Conservation (phyloP, 2,797 vertebrate species). For the Huso huso region DNA sequence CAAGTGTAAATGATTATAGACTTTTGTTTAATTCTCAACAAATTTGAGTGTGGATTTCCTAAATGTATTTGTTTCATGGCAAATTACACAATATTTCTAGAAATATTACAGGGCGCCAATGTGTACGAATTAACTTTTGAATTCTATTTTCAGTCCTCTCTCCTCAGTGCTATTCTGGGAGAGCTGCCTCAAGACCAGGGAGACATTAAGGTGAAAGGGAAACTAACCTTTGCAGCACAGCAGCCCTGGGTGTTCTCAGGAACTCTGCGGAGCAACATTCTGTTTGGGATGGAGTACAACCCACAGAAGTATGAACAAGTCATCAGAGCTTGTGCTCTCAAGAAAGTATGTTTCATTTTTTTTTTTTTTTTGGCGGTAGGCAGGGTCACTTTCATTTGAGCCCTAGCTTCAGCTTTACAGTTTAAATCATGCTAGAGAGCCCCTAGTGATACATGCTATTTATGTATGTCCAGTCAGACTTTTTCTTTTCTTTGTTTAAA, state of each 20-base stretch:
- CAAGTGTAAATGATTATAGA: no score
- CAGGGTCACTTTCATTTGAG: no score
- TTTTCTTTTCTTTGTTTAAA: no score
- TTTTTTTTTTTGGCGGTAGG: background rate
- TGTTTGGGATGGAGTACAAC: constrained; percentile 84
- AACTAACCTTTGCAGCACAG: constrained; percentile 81
- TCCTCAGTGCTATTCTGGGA: constrained; percentile 78
- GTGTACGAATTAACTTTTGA: background rate
- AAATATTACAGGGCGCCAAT: background rate
- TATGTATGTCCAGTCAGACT: no score
- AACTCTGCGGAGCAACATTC: constrained; percentile 89
- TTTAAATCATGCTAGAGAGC: no score
- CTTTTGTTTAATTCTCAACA: no score
- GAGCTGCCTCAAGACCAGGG: constrained; percentile 74
- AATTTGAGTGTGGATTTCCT: no score
- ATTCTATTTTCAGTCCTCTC: constrained; percentile 66
- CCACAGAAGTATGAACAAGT: constrained; percentile 78
- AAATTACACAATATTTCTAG: background rate
- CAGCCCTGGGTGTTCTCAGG: constrained; percentile 92
- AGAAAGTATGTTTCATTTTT: constrained; percentile 60
- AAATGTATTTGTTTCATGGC: no score
- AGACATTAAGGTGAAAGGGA: constrained; percentile 66
- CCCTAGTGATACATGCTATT: no score
- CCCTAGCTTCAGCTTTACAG: no score
- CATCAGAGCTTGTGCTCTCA: constrained; percentile 81